Evolutionary conservation across 2,113 vertebrate genomes (phyloP).

Genomic region (Numida meleagris): DNA sequence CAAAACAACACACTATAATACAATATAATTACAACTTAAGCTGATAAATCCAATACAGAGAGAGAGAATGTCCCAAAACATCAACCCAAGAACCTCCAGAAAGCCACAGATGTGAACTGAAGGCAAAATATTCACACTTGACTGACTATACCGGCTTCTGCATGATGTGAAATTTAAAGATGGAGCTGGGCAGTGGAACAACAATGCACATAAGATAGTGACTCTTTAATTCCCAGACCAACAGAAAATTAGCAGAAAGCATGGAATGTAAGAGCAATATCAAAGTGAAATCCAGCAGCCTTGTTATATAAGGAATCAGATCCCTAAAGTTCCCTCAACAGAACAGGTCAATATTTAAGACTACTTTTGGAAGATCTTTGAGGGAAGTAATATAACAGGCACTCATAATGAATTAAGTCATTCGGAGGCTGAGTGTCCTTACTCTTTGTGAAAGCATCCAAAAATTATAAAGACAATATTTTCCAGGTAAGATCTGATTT

Average conservation of each 20-base stretch:
- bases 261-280: not conserved
- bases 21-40: too few species aligned
- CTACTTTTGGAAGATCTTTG: constrained; percentile 25
- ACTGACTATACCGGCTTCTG: not conserved
- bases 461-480: not conserved
- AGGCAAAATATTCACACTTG: not conserved
- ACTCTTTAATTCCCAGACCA: not conserved
- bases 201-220: not conserved
- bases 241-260: not conserved
- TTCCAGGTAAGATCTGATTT: not conserved
- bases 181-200: not conserved
- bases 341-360: not conserved
- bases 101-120: not conserved
- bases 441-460: not conserved
- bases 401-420: not conserved
- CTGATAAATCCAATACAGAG: too few species aligned
- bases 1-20: too few species aligned
- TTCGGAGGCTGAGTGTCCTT: not conserved
- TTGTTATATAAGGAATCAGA: not conserved
- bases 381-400: not conserved
- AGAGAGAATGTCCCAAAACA: too few species aligned
- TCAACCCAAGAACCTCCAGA: not conserved
- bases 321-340: not conserved
- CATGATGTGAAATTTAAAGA: not conserved
- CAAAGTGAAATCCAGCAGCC: not conserved